Evolutionary conservation across 2,888 invertebrate genomes (phyloP), one percentile per base, ranked within the genome.

Genomic region (Frankliniella intonsa): DNA sequence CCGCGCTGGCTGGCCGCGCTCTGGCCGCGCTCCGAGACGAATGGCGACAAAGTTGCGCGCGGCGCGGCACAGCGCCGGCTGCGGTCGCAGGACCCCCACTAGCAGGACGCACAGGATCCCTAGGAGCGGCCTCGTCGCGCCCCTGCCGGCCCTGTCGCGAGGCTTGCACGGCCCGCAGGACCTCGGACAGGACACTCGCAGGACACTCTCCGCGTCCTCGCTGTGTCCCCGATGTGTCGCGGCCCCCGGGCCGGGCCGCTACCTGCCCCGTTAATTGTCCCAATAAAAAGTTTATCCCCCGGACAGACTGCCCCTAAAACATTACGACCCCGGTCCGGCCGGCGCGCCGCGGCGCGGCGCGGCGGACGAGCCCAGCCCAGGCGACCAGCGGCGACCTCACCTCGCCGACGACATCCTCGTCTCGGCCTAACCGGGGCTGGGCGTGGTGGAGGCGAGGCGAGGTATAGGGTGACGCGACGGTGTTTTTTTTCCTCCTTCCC

Each of bases 251-350:
- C 5, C 38, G 38, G 55, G 55, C 14, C 55, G 55, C 55, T 55
- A 55, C 55, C 55, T 14, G 11, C 69, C 19, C 69, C 69, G 69
- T 69, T 69, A 69, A 69, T 69, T 69, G 69, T 69, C 22, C 69
- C 69, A 69, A 69, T 69, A 69, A 69, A 69, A 69, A n/a, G 19
- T 69, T 69, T n/a, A n/a, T 22, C 69, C 69, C 65, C 65, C 65
- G 19, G 65, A n/a, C 69, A n/a, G n/a, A 22, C 69, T 69, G 69
- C 19, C 69, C 69, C 69, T 69, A 69, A 69, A 69, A 69, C 69
- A n/a, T 69, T 19, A 69, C 69, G 69, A 69, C 69, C 69, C 69
- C 69, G 69, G 38, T 38, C 69, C 69, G 69, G 65, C 65, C 55
- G 55, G 55, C 3, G 14, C 69, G 22, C 22, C 69, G 22, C 55